Base-by-base conservation (phyloP, 2,888 invertebrate genomes). In the Stictocephala bisonia region DNA sequence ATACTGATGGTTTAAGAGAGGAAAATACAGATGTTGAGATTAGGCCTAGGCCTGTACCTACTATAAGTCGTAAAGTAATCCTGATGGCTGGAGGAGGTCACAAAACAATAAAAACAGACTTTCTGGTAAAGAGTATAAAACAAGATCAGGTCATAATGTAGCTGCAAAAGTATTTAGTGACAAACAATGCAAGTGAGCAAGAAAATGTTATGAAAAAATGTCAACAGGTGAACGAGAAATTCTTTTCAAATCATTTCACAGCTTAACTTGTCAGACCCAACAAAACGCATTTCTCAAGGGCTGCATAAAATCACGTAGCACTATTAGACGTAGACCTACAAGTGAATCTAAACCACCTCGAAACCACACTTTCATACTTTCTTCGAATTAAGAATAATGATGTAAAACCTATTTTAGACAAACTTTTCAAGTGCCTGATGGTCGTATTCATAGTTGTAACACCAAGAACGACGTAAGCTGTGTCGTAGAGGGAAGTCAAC, bases 391-490 rank as follows among this genome's bases (percentile, higher is more conserved):
- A 51, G 35, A 69, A 69, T 53, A 53, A 69, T 20, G 69, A 69
- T 69, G 70, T 56, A 56, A 53, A 53, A 70, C 11, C 9, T 70
- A 70, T 29, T 70, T 70, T 31, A 70, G 70, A 40, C 35, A 70
- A 70, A 70, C 53, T 18, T 70, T 53, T 22, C 70, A 70, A 53
- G 35, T 53, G 18, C 35, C 53, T 56, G 70, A 67, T 48, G 67
- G 67, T 48, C 41, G 67, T 48, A 67, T 67, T 48, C 67, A 67
- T 15, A 67, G 20, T 48, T 48, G 67, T 41, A 27, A 24, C n/a
- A 67, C 20, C 15, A 67, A 67, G 27, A 26, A 67, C 48, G 44
- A 48, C 40, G 44, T 67, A 41, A 67, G 24, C 53, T n/a, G 40
- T 40, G 41, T 70, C 9, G 22, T 13, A 53, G 70, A 26, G 51